Evolutionary conservation across 35 echinoderm and acorn worm genomes (phyloP).

Genomic region (Acanthaster planci): DNA sequence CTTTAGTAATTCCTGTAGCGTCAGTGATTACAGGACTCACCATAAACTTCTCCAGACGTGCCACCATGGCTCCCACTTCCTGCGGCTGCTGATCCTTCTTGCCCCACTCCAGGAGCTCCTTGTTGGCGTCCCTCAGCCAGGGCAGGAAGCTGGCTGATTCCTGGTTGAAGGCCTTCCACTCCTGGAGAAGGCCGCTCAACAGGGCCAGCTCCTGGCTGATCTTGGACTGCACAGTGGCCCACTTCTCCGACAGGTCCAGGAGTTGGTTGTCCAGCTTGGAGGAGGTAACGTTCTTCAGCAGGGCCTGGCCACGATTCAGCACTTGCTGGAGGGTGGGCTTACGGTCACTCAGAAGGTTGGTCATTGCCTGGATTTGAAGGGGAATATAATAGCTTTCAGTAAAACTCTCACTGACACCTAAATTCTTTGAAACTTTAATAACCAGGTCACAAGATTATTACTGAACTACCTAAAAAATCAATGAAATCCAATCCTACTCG

Average conservation of each 20-base stretch:
- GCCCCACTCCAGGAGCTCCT: constrained; percentile 63
- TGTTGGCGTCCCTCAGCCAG: constrained; percentile 60
- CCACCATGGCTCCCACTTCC: constrained; percentile 58
- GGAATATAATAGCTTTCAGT: too few relatives aligned
- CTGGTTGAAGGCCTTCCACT: constrained; percentile 80
- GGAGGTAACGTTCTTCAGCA: constrained; percentile 65
- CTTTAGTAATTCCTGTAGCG: background rate
- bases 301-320: constrained; percentile 38
- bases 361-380: constrained; percentile 66
- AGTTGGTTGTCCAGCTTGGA: constrained; percentile 66
- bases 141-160: constrained; percentile 62
- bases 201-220: constrained; percentile 64
- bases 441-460: too few relatives aligned
- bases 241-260: constrained; percentile 59
- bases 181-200: constrained; percentile 61
- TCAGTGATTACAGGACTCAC: constrained; percentile 42
- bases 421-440: background rate
- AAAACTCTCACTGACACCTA: background rate
- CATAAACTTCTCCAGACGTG: constrained; percentile 78
- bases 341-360: constrained; percentile 52
- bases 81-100: constrained; percentile 40
- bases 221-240: constrained; percentile 56
- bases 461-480: too few relatives aligned
- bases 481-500: too few relatives aligned
- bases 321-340: constrained; percentile 73